Base-by-base conservation (phyloP, 1,140 invertebrate species). In the Lanistes nyassanus region DNA sequence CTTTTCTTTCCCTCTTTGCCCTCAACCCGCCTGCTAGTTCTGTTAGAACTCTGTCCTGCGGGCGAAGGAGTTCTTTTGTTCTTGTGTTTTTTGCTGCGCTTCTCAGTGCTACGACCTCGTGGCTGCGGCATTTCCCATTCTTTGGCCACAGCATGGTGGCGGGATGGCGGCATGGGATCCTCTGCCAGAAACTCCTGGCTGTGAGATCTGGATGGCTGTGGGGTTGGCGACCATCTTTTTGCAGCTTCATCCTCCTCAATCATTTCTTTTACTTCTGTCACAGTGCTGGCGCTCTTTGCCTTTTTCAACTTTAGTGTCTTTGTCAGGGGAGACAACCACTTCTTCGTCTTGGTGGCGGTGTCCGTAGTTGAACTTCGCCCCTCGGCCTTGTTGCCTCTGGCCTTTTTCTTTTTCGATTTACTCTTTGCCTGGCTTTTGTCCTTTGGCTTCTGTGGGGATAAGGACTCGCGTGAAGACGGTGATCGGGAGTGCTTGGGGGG, bases 291-390 rank as follows among this genome's bases (percentile, higher is more conserved):
- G 13, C 11, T 29, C 37, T 72, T 72, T 53, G 47, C 42, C 37
- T 72, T 72, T 37, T 72, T 72, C 55, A 72, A 36, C 21, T 72
- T 72, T 55, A 72, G 26, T 13, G 70, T 72, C 56, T 72, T 72
- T 23, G 26, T 58, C 3, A 72, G 55, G 5, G 68, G 68, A 19
- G 68, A 70, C 68, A 70, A 51, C 51, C 68, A 70, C 51, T 70
- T 70, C 68, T 62, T 72, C 19, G 56, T 29, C 36, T 60, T 60
- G 53, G 56, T 21, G 4, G 47, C 11, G 3, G 21, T 9, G 6
- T 62, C 70, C n/a, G 56, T 37, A 7, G 70, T 39, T 9, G 29
- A 37, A 13, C 70, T 58, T 21, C 65, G 36, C 19, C 23, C n/a
- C 34, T 60, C 70, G 3, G 31, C 69, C 53, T 72, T 72, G 2